Evolutionary conservation across 1,140 invertebrate species (phyloP), one percentile per base, ranked within the genome.

Genomic region (Calliphora vicina): DNA sequence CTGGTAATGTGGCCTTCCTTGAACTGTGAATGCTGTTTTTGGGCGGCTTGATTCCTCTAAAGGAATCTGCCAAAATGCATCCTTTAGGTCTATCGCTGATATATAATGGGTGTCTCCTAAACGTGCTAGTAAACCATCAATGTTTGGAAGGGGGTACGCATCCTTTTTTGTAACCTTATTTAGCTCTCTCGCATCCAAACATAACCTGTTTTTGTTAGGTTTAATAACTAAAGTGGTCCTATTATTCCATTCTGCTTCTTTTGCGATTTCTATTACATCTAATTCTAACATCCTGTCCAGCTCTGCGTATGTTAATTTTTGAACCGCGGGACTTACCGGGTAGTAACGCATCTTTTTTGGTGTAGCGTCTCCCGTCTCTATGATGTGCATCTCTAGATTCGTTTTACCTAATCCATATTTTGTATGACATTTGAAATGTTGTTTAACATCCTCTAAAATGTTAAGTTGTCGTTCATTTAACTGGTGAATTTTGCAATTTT

Each of bases 101-200:
- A 71, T 71, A 23, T 71, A 71, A 71, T 71, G 61, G 1, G 61
- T 71, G 25, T 23, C 61, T 23, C 61, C 61, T 2, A 71, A 10
- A 23, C 61, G 2, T 0, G 61, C 61, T 2, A 71, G 25, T 10
- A 71, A 71, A 1, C 61, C 61, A 6, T 71, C 61, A 20, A 71
- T 71, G 12, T 71, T 71, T 10, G 35, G 35, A 5, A 35, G 35
- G 8, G 29, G 29, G 29, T 35, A 35, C 29, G 29, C 29, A 35
- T 91, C 88, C 50, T 85, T 85, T n/a, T 87, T 84, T 0, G 88
- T 89, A 1, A 88, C 83, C 0, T 84, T 25, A 80, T 91, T 91
- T 1, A 91, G 73, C 20, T 84, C 84, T 13, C 90, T 43, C 67
- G 87, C 88, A 82, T 91, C 89, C 1, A 91, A 86, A 84, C 89